A percentile compares a stretch with the other conserved stretches of the same genome.
Conservation (phyloP, 2,888 invertebrate genomes). For the Cheilosia pagana region DNA sequence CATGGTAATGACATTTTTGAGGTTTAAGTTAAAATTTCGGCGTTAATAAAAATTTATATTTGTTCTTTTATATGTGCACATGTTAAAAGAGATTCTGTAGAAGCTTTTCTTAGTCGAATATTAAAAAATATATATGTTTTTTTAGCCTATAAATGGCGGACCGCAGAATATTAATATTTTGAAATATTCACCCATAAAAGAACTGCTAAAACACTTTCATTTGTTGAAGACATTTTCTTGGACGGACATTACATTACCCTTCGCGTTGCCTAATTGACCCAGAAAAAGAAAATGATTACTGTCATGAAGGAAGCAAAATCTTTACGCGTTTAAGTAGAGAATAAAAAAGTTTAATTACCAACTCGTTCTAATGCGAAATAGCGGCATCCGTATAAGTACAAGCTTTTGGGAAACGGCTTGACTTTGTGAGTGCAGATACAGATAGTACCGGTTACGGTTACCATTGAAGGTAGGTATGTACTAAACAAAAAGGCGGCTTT, state of each 20-base stretch:
- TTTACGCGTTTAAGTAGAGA: conserved; percentile 26
- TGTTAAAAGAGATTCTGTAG: no score
- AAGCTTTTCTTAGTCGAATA: no score
- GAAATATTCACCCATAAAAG: conserved; percentile 3
- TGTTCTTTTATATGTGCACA: no score
- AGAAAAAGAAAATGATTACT: conserved; percentile 50
- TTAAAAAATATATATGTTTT: no score
- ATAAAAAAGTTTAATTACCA: conserved; percentile 65
- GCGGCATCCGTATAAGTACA: conserved; percentile 3
- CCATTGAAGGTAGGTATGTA: conserved; percentile 45
- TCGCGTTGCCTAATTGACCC: conserved; percentile 50
- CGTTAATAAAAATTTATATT: no score
- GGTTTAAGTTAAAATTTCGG: no score
- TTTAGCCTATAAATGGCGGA: no score
- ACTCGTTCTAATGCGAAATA: conserved; percentile 48
- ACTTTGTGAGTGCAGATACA: conserved; percentile 41
- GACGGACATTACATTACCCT: conserved; percentile 21
- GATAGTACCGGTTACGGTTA: conserved; percentile 60
- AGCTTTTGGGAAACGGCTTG: conserved; percentile 56
- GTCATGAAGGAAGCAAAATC: conserved; percentile 30
- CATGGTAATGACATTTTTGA: no score
- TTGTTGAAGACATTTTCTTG: conserved; percentile 31
- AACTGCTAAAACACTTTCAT: conserved; percentile 55
- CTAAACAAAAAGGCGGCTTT: conserved; percentile 52
- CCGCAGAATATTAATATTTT: no score